A percentile compares a stretch with the other conserved stretches of the same genome.
Evolutionary conservation across 2,797 vertebrate genomes (phyloP).

Genomic region (Etheostoma perlongum): DNA sequence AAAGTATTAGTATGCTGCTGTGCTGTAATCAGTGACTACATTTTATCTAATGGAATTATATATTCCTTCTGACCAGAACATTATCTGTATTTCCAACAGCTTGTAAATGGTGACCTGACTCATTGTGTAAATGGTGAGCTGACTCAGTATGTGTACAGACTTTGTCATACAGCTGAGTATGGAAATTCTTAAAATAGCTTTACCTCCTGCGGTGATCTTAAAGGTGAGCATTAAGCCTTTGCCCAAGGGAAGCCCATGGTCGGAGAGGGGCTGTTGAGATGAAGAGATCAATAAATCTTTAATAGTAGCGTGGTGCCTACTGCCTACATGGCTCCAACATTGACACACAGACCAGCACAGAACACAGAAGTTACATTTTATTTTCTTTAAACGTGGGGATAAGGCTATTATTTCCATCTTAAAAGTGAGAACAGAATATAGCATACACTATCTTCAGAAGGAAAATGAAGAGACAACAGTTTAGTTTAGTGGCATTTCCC

Average conservation of each 20-base stretch:
- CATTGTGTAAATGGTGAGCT: not conserved
- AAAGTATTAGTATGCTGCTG: not conserved
- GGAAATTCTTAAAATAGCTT: constrained; percentile 7
- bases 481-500: constrained; percentile 75
- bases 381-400: not conserved
- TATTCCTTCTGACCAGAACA: not conserved
- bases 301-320: not conserved
- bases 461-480: constrained; percentile 50
- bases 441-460: constrained; percentile 30
- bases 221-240: constrained; percentile 52
- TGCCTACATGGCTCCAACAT: not conserved
- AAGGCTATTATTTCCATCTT: not conserved
- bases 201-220: accelerated
- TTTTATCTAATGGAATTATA: not conserved
- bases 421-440: constrained; percentile 21
- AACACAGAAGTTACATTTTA: not conserved
- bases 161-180: not conserved
- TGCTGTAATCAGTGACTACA: not conserved
- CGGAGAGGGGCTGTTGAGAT: not conserved
- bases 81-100: not conserved
- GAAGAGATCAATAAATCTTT: constrained; percentile 8
- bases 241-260: accelerated
- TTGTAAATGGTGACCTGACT: not conserved
- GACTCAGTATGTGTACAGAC: not conserved
- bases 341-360: constrained; percentile 9